These are phyloP conservation scores for Hemaris fuciformis DNA, from an alignment of 2,888 invertebrate genomes.

Conservation along the genomic window DNA sequence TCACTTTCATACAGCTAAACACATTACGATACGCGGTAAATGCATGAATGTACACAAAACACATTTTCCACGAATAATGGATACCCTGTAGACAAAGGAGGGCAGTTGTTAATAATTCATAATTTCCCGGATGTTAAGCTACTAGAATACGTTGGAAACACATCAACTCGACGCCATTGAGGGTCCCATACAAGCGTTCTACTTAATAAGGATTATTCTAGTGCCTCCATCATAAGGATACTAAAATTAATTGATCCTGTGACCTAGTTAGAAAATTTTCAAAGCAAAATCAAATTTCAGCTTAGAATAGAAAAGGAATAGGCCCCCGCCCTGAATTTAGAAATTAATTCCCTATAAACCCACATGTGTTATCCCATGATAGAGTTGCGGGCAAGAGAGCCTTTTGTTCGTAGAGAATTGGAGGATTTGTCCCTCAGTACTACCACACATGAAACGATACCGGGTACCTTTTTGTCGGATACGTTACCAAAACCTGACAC, in stretches of 20 bases:
- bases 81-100: too few species aligned
- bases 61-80: too few species aligned
- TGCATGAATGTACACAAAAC: too few species aligned
- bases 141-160: not conserved
- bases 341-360: not conserved
- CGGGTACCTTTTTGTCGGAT: conserved; percentile 24
- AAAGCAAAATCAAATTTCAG: not conserved
- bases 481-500: conserved; percentile 39
- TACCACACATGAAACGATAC: conserved; percentile 17
- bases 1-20: too few species aligned
- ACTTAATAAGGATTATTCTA: not conserved
- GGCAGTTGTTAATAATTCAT: not conserved
- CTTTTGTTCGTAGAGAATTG: conserved; percentile 11
- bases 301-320: not conserved
- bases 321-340: not conserved
- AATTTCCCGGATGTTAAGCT: not conserved
- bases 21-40: too few species aligned
- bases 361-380: not conserved
- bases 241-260: not conserved
- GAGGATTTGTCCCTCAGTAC: conserved; percentile 2
- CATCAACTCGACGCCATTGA: not conserved
- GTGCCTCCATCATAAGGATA: not conserved
- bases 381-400: not conserved
- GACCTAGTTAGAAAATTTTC: not conserved
- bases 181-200: not conserved